Percentiles rank a stretch among this genome's conserved stretches.
Conservation (phyloP, 2,888 invertebrate genomes). For the Drosophila anomelani region DNA sequence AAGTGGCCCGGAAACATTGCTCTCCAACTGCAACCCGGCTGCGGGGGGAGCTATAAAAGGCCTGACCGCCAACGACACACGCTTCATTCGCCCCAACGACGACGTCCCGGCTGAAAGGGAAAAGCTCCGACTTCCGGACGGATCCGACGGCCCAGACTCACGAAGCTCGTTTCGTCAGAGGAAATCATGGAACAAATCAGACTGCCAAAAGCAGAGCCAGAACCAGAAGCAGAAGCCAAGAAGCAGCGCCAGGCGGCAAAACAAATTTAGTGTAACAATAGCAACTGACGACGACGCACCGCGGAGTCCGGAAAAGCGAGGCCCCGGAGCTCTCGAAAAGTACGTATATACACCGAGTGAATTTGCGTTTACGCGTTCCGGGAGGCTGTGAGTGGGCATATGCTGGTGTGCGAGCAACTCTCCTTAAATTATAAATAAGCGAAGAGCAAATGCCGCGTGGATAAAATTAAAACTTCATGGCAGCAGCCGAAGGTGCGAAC, state of each 20-base stretch:
- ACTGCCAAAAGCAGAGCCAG: conserved; percentile 22
- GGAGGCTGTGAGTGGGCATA: conserved; percentile 50
- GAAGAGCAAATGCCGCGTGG: conserved; percentile 36
- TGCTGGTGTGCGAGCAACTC: conserved; percentile 36
- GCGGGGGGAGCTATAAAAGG: conserved; percentile 44
- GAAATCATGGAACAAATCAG: conserved; percentile 49
- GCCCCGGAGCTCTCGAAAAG: conserved; percentile 21
- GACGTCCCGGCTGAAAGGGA: conserved; percentile 32
- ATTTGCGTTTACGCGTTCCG: conserved; percentile 36
- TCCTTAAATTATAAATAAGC: conserved; percentile 69
- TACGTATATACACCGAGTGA: conserved; percentile 15
- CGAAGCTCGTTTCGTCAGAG: conserved; percentile 46
- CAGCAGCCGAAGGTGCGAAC: conserved; percentile 11
- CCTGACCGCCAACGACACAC: conserved; percentile 36
- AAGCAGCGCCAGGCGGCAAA: conserved; percentile 54
- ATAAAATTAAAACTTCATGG: conserved; percentile 53
- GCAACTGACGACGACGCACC: conserved; percentile 58
- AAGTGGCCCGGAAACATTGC: conserved; percentile 36
- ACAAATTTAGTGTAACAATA: conserved; percentile 68
- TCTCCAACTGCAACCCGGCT: conserved; percentile 18
- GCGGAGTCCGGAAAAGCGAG: conserved; percentile 22
- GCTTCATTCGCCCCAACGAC: conserved; percentile 43
- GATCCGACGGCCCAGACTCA: conserved; percentile 31
- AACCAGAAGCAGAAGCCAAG: conserved; percentile 30
- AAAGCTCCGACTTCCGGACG: conserved; percentile 20